phyloP scores from a whole-genome alignment of 2,888 invertebrate species.

The Hypsopygia costalis region DNA sequence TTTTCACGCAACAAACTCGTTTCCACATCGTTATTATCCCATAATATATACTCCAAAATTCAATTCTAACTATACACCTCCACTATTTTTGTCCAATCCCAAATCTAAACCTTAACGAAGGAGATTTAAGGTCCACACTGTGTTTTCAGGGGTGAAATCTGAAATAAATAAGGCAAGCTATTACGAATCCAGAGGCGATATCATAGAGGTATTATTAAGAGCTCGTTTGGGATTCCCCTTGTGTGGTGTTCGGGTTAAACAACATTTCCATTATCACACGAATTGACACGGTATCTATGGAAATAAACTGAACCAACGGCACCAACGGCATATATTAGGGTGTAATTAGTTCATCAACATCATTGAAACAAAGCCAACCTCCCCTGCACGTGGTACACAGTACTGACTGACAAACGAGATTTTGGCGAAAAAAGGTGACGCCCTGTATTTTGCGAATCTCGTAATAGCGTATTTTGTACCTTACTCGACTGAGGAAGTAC shows the following conservation, averaged over 20 bases:
- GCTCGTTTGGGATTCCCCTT: slow-evolving; percentile 71
- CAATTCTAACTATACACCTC: slow-evolving; percentile 42
- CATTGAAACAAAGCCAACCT: too few relatives aligned
- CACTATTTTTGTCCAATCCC: slow-evolving; percentile 19
- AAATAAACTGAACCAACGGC: too few relatives aligned
- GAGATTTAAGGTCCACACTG: slow-evolving; percentile 25
- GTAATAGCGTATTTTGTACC: too few relatives aligned
- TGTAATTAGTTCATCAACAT: too few relatives aligned
- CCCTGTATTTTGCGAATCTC: too few relatives aligned
- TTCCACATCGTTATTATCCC: slow-evolving; percentile 45
- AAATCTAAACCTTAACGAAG: slow-evolving; percentile 20
- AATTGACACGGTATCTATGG: neutral
- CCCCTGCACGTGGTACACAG: too few relatives aligned
- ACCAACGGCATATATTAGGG: too few relatives aligned
- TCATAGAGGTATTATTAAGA: slow-evolving; percentile 71
- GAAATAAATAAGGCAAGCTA: slow-evolving; percentile 46
- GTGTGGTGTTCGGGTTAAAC: slow-evolving; percentile 47
- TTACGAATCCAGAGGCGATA: slow-evolving; percentile 55
- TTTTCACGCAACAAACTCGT: slow-evolving; percentile 52
- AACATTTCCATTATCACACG: slow-evolving; percentile 32
- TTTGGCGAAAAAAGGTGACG: too few relatives aligned
- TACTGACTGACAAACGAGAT: too few relatives aligned
- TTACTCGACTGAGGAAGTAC: too few relatives aligned
- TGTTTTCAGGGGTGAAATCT: slow-evolving; percentile 29
- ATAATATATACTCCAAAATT: slow-evolving; percentile 49